phyloP scores from a whole-genome alignment of 1,140 invertebrate species.

The Apis dorsata region DNA sequence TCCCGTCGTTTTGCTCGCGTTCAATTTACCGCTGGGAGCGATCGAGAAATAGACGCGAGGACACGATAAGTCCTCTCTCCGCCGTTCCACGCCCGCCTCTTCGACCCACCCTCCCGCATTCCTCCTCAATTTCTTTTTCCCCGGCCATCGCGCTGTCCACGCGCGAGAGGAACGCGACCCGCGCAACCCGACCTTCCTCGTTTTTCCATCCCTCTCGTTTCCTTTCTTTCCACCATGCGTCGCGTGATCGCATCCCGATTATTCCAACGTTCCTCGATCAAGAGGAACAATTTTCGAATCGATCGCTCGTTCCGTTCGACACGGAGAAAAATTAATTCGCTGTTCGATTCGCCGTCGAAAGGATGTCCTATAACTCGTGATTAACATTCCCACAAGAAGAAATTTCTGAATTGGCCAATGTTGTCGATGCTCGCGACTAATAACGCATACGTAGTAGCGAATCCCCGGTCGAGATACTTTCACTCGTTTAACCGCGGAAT shows the following conservation, averaged over 20 bases:
- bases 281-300: not conserved
- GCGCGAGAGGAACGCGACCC: conserved; percentile 48
- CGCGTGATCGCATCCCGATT: conserved; percentile 6
- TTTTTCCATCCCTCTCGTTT: conserved; percentile 19
- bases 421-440: not conserved
- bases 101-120: conserved; percentile 48
- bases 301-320: not conserved
- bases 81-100: conserved; percentile 35
- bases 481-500: conserved; percentile 30
- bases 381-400: too few species aligned
- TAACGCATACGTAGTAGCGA: conserved; percentile 15
- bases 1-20: conserved; percentile 34
- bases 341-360: too few species aligned
- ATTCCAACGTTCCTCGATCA: not conserved
- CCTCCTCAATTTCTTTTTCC: conserved; percentile 54
- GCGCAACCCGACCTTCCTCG: conserved; percentile 53
- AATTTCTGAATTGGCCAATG: too few species aligned
- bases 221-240: conserved; percentile 42
- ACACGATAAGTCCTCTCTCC: conserved; percentile 44
- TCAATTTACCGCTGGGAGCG: conserved; percentile 59
- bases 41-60: conserved; percentile 52
- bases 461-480: conserved; percentile 22
- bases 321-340: too few species aligned
- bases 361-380: too few species aligned
- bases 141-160: conserved; percentile 14